Evolutionary conservation across 2,888 invertebrate species (phyloP), one percentile per base, ranked within the genome.

Genomic region (Drosophila heteroneura): DNA sequence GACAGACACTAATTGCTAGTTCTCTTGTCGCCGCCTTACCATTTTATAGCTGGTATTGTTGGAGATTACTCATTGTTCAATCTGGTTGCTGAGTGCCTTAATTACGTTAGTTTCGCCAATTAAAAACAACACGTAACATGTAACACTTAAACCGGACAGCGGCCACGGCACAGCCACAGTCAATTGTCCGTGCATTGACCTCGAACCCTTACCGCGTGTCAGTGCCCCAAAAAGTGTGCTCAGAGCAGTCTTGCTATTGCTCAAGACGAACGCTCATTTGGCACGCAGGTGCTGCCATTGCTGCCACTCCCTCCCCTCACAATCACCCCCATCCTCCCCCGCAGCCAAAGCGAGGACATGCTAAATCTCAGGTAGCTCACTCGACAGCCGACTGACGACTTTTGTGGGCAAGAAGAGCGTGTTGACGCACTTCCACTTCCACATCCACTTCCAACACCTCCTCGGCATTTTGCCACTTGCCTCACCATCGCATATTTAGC

Each of bases 81-180:
- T 87, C 87, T 75, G 77, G 51, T 68, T 72, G 77, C 79, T 82
- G 76, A 85, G 88, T 83, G 82, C 74, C 75, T 83, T 80, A 90
- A 90, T 87, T 88, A 79, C 89, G 76, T 89, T 90, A 82, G 74
- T 69, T 82, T 80, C 79, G 54, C 83, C 86, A 87, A 87, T 90
- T 86, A 85, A 89, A 83, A 78, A 73, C 67, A 78, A 72, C 75
- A 84, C 70, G 75, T 76, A 81, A 52, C 66, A 73, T 69, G 69
- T 66, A 62, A 47, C 44, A 30, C 59, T 39, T n/a, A 57, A 57
- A 33, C 12, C 52, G 63, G 47, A 58, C 22, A 30, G 19, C 35
- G 28, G 19, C 37, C n/a, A 22, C 30, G n/a, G 9, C 14, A 32
- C 33, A 47, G 9, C 39, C 73, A 67, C 41, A 56, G 62, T 61